phyloP scores from a whole-genome alignment of 2,113 vertebrate species.

The Excalfactoria chinensis region DNA sequence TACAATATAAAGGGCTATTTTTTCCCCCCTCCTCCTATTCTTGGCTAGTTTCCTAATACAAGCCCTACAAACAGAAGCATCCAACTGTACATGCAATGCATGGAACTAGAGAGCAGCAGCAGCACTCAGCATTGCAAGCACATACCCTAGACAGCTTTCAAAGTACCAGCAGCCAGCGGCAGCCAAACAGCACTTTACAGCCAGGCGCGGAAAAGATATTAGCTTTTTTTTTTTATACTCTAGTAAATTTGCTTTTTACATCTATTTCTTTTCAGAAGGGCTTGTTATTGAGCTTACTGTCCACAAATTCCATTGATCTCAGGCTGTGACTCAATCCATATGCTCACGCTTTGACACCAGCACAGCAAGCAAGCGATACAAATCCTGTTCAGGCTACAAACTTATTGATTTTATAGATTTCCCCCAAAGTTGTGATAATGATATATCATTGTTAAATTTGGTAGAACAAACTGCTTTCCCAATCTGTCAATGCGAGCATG shows the following conservation, averaged over 20 bases:
- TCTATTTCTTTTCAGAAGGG: slow-evolving; percentile 98
- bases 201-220: slow-evolving; percentile 91
- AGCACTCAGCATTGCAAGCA: slow-evolving; percentile 79
- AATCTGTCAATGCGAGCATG: slow-evolving; percentile 92
- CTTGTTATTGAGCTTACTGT: slow-evolving; percentile 99
- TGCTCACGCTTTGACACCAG: slow-evolving; percentile 93
- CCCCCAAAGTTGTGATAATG: slow-evolving; percentile 99
- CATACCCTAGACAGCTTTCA: slow-evolving; percentile 79
- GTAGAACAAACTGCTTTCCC: slow-evolving; percentile 99
- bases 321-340: slow-evolving; percentile 98
- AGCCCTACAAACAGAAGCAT: slow-evolving; percentile 79
- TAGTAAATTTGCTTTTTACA: slow-evolving; percentile 99
- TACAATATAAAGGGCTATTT: slow-evolving; percentile 82
- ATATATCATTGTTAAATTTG: slow-evolving; percentile 99
- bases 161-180: slow-evolving; percentile 77
- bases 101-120: slow-evolving; percentile 44
- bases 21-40: slow-evolving; percentile 69
- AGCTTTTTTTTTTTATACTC: slow-evolving; percentile 90
- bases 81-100: slow-evolving; percentile 77
- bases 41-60: slow-evolving; percentile 83
- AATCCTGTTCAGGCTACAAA: slow-evolving; percentile 98
- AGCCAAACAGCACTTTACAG: slow-evolving; percentile 83
- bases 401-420: slow-evolving; percentile 99
- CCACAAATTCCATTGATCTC: slow-evolving; percentile 99
- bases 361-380: slow-evolving; percentile 96